These are phyloP conservation scores for Cyclina sinensis DNA, from an alignment of 1,140 invertebrate genomes.

Conservation along the genomic window DNA sequence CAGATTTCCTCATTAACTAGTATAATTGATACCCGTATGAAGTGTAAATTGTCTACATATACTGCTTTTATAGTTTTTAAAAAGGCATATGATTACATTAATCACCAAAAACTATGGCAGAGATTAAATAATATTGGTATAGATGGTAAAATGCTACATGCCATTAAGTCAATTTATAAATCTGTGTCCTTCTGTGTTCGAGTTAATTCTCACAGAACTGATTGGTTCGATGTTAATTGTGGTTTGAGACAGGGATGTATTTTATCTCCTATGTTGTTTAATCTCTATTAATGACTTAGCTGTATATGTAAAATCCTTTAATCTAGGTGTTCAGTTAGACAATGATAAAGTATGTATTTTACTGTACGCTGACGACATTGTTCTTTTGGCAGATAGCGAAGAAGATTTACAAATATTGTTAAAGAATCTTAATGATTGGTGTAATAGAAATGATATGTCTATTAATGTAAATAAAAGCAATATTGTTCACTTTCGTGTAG, in stretches of 20 bases:
- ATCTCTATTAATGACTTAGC: slow-evolving; percentile 55
- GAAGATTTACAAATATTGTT: slow-evolving; percentile 35
- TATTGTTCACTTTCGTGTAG: slow-evolving; percentile 49
- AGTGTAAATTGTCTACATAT: slow-evolving; percentile 25
- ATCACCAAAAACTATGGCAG: slow-evolving; percentile 15
- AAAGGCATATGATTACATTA: slow-evolving; percentile 42
- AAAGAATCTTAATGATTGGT: slow-evolving; percentile 44
- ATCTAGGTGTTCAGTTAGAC: slow-evolving; percentile 38
- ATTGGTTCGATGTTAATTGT: too few relatives aligned
- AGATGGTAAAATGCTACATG: slow-evolving; percentile 15
- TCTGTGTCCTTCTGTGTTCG: neutral
- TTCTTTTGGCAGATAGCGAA: slow-evolving; percentile 24
- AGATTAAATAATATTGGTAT: neutral
- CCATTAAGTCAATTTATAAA: slow-evolving; percentile 26
- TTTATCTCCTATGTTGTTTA: slow-evolving; percentile 45
- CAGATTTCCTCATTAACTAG: slow-evolving; percentile 13
- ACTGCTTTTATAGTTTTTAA: slow-evolving; percentile 22
- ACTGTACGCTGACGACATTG: too few relatives aligned
- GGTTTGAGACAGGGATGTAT: slow-evolving; percentile 49
- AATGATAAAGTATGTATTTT: too few relatives aligned
- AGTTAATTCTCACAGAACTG: too few relatives aligned
- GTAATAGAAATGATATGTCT: neutral
- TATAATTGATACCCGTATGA: slow-evolving; percentile 31
- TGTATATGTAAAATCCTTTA: slow-evolving; percentile 27
- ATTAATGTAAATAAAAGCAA: too few relatives aligned